phyloP scores from a whole-genome alignment of 1,140 invertebrate genomes.

The Oscheius sp. region DNA sequence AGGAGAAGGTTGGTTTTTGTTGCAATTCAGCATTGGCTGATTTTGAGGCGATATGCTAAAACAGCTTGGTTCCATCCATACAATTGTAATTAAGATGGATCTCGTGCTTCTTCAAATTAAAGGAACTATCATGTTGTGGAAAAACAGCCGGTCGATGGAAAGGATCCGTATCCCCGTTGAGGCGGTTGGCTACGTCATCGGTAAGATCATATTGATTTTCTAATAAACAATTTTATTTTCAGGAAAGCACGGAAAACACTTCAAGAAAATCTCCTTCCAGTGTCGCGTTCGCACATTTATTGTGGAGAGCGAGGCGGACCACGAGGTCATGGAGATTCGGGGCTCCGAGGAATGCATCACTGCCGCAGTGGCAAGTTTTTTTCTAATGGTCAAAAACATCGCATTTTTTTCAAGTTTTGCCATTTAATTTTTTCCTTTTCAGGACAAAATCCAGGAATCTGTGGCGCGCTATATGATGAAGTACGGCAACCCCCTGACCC shows the following conservation, averaged over 20 bases:
- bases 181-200: neutral
- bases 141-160: neutral
- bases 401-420: neutral
- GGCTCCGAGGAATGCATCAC: neutral
- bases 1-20: neutral
- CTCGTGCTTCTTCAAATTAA: neutral
- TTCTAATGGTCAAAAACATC: too few relatives aligned
- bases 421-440: neutral
- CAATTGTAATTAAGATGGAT: neutral
- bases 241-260: neutral
- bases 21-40: neutral
- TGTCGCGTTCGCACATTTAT: neutral
- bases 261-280: neutral
- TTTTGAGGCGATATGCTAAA: too few relatives aligned
- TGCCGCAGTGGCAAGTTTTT: neutral
- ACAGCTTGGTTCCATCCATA: too few relatives aligned
- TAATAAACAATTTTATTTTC: neutral
- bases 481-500: too few relatives aligned
- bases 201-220: neutral
- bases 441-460: neutral
- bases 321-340: neutral
- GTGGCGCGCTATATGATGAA: neutral
- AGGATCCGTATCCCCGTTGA: neutral
- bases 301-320: neutral
- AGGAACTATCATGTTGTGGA: neutral